A percentile compares a stretch with the other conserved stretches of the same genome.
phyloP scores from a whole-genome alignment of 2,113 vertebrate species.

The Ictidomys tridecemlineatus region DNA sequence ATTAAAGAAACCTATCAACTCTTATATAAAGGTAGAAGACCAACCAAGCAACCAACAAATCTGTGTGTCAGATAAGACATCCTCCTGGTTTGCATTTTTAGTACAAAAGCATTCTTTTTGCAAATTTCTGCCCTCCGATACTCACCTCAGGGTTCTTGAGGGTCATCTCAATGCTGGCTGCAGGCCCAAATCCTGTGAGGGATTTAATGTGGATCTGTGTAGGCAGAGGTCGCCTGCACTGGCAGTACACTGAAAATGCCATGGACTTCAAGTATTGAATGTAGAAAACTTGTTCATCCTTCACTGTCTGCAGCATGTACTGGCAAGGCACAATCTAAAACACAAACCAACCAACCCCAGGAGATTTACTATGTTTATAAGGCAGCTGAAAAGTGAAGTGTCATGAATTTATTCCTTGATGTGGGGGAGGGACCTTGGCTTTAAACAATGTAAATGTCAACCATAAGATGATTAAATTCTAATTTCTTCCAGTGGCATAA shows the following conservation, averaged over 20 bases:
- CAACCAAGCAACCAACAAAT: neutral
- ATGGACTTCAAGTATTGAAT: conserved; percentile 97
- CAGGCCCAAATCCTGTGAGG: conserved; percentile 98
- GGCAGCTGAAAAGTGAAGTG: neutral
- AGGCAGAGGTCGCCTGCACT: conserved; percentile 94
- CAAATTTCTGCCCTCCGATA: neutral
- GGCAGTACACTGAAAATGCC: conserved; percentile 97
- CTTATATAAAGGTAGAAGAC: neutral
- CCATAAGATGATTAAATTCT: neutral
- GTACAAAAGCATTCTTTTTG: neutral
- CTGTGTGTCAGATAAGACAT: neutral
- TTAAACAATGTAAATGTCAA: neutral
- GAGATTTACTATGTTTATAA: neutral
- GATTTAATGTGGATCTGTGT: conserved; percentile 97
- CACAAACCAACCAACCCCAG: neutral
- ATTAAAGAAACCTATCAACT: neutral
- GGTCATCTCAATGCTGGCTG: conserved; percentile 92
- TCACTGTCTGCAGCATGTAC: conserved; percentile 97
- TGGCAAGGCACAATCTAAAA: conserved; percentile 96
- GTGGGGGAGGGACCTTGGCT: neutral
- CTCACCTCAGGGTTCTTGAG: conserved; percentile 94
- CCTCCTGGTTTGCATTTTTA: neutral
- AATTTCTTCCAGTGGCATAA: neutral
- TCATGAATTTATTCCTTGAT: neutral
- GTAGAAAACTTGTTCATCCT: conserved; percentile 95